phyloP scores from a whole-genome alignment of 2,797 vertebrate species.

The Picus viridis region DNA sequence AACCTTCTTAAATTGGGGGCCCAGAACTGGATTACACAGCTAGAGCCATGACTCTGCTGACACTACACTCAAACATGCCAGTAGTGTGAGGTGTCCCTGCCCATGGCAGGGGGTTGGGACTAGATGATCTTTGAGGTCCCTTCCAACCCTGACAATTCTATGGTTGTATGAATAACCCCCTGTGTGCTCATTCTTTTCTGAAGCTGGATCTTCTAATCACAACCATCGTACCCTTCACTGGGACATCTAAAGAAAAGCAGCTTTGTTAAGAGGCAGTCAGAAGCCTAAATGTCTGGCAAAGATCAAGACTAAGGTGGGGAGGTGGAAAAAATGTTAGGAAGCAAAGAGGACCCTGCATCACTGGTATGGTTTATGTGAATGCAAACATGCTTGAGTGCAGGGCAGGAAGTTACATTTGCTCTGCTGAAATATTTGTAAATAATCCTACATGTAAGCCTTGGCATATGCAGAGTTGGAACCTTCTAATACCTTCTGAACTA shows the following conservation, averaged over 20 bases:
- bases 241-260: conserved; percentile 45
- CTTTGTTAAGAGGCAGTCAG: conserved; percentile 41
- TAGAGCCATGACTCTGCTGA: neutral
- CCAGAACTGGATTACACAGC: too few relatives aligned
- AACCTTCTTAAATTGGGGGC: too few relatives aligned
- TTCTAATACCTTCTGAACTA: conserved; percentile 1
- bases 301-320: conserved; percentile 32
- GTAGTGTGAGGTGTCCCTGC: too few relatives aligned
- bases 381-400: neutral
- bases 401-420: conserved; percentile 7
- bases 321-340: conserved; percentile 33
- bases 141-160: too few relatives aligned
- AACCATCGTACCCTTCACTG: neutral
- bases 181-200: neutral
- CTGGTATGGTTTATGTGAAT: conserved; percentile 16
- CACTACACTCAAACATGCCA: neutral
- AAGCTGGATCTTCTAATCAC: neutral
- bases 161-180: neutral
- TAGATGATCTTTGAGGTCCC: too few relatives aligned
- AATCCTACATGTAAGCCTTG: neutral
- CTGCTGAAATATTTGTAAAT: conserved; percentile 17
- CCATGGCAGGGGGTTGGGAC: too few relatives aligned
- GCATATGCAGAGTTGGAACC: neutral
- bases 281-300: conserved; percentile 47
- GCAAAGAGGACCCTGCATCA: neutral